Evolutionary conservation across 2,888 invertebrate species (phyloP).

Genomic region (Morpho helenor): DNA sequence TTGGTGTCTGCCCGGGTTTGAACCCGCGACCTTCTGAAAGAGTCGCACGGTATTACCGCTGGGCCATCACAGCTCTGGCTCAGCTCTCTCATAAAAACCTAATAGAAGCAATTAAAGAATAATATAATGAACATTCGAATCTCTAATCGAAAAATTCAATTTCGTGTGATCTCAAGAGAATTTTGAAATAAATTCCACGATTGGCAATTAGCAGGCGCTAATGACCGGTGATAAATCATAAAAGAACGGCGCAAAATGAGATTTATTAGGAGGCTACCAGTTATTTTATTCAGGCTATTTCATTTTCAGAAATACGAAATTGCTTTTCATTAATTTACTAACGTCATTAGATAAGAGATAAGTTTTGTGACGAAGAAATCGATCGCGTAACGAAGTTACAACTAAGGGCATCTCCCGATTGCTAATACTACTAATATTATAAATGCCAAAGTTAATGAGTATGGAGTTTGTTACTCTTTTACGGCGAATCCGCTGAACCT

Average conservation of each 20-base stretch:
- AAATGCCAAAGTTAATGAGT: no score
- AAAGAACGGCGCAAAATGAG: slow-evolving; percentile 39
- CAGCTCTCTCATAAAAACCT: no score
- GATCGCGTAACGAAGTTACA: no score
- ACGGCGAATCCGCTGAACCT: no score
- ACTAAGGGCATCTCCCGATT: no score
- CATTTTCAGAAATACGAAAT: slow-evolving; percentile 18
- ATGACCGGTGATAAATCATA: slow-evolving; percentile 49
- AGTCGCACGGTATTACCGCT: no score
- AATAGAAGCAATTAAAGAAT: neutral
- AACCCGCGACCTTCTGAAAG: no score
- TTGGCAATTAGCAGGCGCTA: slow-evolving; percentile 55
- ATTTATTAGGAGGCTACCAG: slow-evolving; percentile 44
- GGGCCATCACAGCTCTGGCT: no score
- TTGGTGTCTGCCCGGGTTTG: no score
- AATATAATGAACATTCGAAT: slow-evolving; percentile 6
- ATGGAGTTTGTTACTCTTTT: no score
- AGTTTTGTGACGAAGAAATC: neutral
- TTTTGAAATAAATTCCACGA: slow-evolving; percentile 38
- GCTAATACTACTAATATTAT: no score
- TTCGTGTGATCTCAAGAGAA: slow-evolving; percentile 5
- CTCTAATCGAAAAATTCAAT: slow-evolving; percentile 16
- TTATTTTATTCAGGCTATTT: slow-evolving; percentile 19
- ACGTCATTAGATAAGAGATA: neutral
- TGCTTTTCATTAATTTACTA: neutral